These are phyloP conservation scores for Thalpophila matura DNA, from an alignment of 2,888 invertebrate species.

Conservation along the genomic window DNA sequence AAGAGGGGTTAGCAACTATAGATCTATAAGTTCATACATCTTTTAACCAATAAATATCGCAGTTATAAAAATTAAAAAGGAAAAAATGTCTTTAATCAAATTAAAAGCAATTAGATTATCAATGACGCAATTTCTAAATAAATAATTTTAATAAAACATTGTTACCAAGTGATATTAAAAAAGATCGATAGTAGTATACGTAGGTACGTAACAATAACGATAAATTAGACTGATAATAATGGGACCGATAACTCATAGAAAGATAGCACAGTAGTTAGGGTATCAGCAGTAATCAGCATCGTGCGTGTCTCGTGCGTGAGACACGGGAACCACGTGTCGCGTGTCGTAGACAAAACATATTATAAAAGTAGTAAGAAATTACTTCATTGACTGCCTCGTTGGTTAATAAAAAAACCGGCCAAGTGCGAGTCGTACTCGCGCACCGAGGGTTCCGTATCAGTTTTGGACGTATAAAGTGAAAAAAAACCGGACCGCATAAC, in stretches of 20 bases:
- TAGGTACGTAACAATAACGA: constrained; percentile 34
- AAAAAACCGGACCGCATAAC: no score
- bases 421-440: no score
- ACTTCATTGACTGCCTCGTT: no score
- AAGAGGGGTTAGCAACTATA: no score
- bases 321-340: not conserved
- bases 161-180: constrained; percentile 32
- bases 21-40: not conserved
- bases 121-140: not conserved
- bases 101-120: constrained; percentile 10
- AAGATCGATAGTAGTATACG: constrained; percentile 28
- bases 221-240: constrained; percentile 28
- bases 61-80: not conserved
- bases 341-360: no score
- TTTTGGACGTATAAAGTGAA: no score
- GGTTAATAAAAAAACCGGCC: no score
- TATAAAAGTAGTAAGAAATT: no score
- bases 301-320: no score
- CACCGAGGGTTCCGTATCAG: no score
- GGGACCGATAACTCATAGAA: constrained; percentile 16
- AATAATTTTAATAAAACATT: not conserved
- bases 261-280: constrained; percentile 23
- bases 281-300: no score
- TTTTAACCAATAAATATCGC: not conserved
- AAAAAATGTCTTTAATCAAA: not conserved